These are phyloP conservation scores for Takifugu ocellatus DNA, from an alignment of 2,797 vertebrate genomes.

Conservation along the genomic window DNA sequence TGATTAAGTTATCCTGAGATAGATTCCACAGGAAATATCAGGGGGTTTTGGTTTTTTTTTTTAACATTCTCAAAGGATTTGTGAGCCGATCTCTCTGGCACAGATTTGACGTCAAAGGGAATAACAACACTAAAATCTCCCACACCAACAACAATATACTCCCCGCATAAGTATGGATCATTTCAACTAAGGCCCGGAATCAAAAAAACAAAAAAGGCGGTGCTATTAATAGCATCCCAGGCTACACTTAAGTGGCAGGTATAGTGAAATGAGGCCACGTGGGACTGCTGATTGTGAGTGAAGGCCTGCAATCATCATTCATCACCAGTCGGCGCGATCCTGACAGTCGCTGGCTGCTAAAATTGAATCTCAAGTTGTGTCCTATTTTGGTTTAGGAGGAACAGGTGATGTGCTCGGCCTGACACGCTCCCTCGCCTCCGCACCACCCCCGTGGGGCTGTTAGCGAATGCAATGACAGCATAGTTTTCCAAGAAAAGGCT, in stretches of 20 bases:
- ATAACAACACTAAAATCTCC: constrained; percentile 21
- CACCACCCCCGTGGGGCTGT: constrained; percentile 56
- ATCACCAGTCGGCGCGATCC: constrained; percentile 46
- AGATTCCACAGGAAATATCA: constrained; percentile 33
- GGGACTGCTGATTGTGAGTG: constrained; percentile 57
- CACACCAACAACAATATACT: constrained; percentile 24
- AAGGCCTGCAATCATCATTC: constrained; percentile 69
- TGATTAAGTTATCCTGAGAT: constrained; percentile 46
- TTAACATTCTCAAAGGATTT: not conserved
- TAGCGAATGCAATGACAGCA: constrained; percentile 60
- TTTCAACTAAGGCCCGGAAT: constrained; percentile 37
- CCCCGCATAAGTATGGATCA: constrained; percentile 15
- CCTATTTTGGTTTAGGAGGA: constrained; percentile 76
- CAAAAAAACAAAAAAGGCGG: constrained; percentile 24
- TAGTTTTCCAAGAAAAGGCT: constrained; percentile 65
- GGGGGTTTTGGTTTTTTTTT: not conserved
- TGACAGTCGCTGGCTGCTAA: constrained; percentile 64
- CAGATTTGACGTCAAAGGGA: constrained; percentile 9
- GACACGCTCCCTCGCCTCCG: constrained; percentile 46
- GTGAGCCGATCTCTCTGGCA: constrained; percentile 11
- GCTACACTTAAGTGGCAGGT: constrained; percentile 59
- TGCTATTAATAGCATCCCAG: constrained; percentile 52
- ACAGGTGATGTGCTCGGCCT: constrained; percentile 71
- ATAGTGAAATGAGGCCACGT: constrained; percentile 55
- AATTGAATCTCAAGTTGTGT: constrained; percentile 77